Conservation (phyloP, 2,113 vertebrate species). For the Xenus cinereus region DNA sequence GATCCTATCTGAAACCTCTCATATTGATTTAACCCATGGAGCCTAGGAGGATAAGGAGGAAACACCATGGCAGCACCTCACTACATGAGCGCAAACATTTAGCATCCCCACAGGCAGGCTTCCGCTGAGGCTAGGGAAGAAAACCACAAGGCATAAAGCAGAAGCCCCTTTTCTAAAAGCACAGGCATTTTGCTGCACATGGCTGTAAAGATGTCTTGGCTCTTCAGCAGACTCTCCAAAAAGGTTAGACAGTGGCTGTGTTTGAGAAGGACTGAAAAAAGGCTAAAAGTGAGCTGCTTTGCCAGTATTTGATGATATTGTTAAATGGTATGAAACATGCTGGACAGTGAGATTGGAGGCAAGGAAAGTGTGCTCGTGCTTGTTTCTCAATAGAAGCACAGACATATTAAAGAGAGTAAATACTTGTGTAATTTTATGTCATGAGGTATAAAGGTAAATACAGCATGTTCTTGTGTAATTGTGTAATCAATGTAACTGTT, state of each 20-base stretch:
- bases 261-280: background rate
- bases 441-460: background rate
- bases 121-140: background rate
- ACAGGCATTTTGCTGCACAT: background rate
- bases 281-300: background rate
- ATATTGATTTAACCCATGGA: background rate
- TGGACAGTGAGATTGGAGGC: background rate
- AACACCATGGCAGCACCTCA: background rate
- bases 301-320: background rate
- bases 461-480: background rate
- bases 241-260: background rate
- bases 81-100: background rate
- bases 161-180: background rate
- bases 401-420: background rate
- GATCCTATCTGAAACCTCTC: background rate
- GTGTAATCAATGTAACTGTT: background rate
- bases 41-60: background rate
- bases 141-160: background rate
- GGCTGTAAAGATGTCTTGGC: background rate
- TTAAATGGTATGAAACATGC: background rate
- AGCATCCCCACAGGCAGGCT: background rate
- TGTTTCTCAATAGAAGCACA: background rate
- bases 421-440: background rate
- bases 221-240: background rate
- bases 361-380: background rate